Base-by-base conservation (phyloP, 2,888 invertebrate species). In the Pseudococcus longispinus region DNA sequence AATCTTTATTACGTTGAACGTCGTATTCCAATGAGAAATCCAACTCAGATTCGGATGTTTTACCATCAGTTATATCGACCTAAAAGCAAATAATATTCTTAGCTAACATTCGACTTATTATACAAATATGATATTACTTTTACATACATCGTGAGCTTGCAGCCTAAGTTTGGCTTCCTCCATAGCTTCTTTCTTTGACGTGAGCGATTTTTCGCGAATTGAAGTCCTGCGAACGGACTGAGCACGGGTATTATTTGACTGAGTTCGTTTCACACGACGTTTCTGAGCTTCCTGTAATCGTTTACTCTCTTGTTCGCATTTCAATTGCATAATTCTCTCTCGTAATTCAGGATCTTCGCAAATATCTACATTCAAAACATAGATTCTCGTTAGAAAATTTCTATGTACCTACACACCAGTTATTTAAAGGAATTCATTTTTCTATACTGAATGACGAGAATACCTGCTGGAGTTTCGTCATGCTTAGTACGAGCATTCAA, bases 391-490 rank as follows among this genome's bases (percentile, higher is more conserved):
- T n/a, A n/a, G n/a, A 18, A 15, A n/a, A 29, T 70, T 4, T 91
- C 37, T n/a, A n/a, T n/a, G n/a, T n/a, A n/a, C n/a, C n/a, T n/a
- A n/a, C n/a, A n/a, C n/a, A n/a, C n/a, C n/a, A n/a, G n/a, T n/a
- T n/a, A n/a, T n/a, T n/a, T n/a, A n/a, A n/a, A n/a, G n/a, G n/a
- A n/a, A n/a, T n/a, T 91, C 92, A 2, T 74, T 74, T 74, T 74
- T 20, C 20, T 4, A 32, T 2, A 77, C n/a, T 15, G n/a, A 18
- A 77, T 13, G 13, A n/a, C 18, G 13, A 37, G 42, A 55, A 37
- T 86, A 97, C 97, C 98, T 91, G 97, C 96, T 46, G 99, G 98
- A 87, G 98, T 98, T 92, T 99, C 99, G 89, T 98, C 98, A 90
- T 96, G 97, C 90, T 96, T 97, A 90, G 98, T 99, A 91, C 96